phyloP scores from a whole-genome alignment of 2,797 vertebrate species.

The Chelon auratus region DNA sequence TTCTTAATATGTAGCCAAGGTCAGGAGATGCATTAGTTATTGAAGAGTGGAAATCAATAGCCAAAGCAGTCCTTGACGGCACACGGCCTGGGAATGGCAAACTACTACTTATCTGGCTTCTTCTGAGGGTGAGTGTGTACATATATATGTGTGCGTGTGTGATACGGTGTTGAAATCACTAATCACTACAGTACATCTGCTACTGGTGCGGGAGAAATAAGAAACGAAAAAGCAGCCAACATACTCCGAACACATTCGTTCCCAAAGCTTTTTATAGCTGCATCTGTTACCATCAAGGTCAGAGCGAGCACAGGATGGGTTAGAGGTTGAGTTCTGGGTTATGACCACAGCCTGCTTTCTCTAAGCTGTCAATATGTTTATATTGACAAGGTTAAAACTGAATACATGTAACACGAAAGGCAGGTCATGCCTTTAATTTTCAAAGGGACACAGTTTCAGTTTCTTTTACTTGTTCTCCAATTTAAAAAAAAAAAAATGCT shows the following conservation, averaged over 20 bases:
- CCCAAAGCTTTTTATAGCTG: background rate
- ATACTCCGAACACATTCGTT: background rate
- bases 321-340: background rate
- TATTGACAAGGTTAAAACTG: background rate
- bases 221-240: background rate
- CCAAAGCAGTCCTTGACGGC: constrained; percentile 68
- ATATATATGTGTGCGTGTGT: constrained; percentile 18
- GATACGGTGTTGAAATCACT: constrained; percentile 5
- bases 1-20: constrained; percentile 73
- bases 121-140: background rate
- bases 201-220: constrained; percentile 5
- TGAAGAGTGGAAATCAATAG: constrained; percentile 76
- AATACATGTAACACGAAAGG: background rate
- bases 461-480: background rate
- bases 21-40: constrained; percentile 73
- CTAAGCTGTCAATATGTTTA: background rate
- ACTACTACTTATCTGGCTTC: constrained; percentile 53
- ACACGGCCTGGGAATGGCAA: constrained; percentile 59
- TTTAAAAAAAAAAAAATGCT: background rate
- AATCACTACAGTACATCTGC: constrained; percentile 13
- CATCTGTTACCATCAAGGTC: too few species aligned
- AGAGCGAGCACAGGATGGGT: background rate
- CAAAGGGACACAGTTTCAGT: background rate
- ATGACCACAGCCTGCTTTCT: background rate
- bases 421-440: background rate